Evolutionary conservation across 30 jellyfish, hydroid and myxozoan genomes (phyloP).

Genomic region (Aurelia aurita): DNA sequence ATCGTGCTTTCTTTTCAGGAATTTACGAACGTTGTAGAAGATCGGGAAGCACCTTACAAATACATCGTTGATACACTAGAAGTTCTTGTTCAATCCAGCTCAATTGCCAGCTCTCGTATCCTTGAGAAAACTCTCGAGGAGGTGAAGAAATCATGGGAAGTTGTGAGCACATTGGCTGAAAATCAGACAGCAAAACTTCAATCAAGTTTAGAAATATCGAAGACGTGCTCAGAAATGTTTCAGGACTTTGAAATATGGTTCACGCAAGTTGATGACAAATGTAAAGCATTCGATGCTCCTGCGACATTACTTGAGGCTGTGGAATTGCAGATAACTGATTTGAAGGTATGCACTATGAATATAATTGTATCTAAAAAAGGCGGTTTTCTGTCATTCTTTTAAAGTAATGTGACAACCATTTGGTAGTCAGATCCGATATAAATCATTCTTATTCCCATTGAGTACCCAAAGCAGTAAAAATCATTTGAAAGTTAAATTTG

Average conservation of each 20-base stretch:
- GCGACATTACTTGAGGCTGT: conserved; percentile 84
- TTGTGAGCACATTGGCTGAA: conserved; percentile 72
- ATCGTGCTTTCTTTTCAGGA: conserved; percentile 53
- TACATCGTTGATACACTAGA: conserved; percentile 92
- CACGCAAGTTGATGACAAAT: conserved; percentile 56
- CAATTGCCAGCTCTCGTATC: conserved; percentile 79
- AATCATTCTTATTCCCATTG: too few relatives aligned
- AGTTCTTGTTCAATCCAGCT: conserved; percentile 84
- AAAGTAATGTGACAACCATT: too few relatives aligned
- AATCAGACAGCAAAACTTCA: conserved; percentile 76
- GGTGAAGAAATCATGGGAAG: conserved; percentile 88
- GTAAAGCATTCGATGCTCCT: conserved; percentile 67
- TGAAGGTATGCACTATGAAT: conserved; percentile 31
- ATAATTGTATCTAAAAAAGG: too few relatives aligned
- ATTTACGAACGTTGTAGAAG: conserved; percentile 79
- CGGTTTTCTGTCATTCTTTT: too few relatives aligned
- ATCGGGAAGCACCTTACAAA: conserved; percentile 63
- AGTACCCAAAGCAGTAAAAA: too few relatives aligned
- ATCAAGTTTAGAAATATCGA: conserved; percentile 66
- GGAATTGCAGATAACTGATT: conserved; percentile 58
- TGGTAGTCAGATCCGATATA: too few relatives aligned
- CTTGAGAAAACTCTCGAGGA: conserved; percentile 82
- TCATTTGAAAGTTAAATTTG: too few relatives aligned
- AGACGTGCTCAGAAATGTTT: conserved; percentile 22
- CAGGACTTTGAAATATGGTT: conserved; percentile 80